Evolutionary conservation across 37 sponge, comb jelly and placozoan genomes (phyloP), one percentile per base, ranked within the genome.

Genomic region (Hexactinellida sp.): DNA sequence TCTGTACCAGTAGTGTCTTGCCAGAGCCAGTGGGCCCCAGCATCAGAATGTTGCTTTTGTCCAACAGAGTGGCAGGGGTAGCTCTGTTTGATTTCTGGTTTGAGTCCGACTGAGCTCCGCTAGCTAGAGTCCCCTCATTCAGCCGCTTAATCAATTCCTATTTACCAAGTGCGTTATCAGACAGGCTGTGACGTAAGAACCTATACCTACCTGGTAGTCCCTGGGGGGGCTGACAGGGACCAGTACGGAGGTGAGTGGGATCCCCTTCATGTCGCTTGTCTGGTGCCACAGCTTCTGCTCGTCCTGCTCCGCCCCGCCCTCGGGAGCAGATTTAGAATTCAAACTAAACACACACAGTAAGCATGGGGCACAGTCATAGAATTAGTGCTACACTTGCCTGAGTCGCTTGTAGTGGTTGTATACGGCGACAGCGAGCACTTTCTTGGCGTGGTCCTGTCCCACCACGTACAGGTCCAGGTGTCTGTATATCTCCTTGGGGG

Each of bases 331-430:
- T 16, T 47, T 47, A 19, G 52, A 9, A 47, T 47, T 47, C 16
- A 47, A 47, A 47, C 52, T 47, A 47, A 9, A 47, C 52, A 47
- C 9, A n/a, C n/a, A n/a, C n/a, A n/a, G n/a, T n/a, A n/a, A n/a
- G n/a, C n/a, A n/a, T n/a, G n/a, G n/a, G n/a, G n/a, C n/a, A n/a
- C n/a, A 47, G 52, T 19, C 16, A 47, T 47, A 47, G 9, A 47
- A 47, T 47, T 47, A 47, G 16, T 47, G 52, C 13, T 9, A 47
- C 13, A 19, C 13, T 7, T 63, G 13, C 76, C 76, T 63, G 25
- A 98, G 88, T 0, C 99, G 52, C 90, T 99, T 99, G 93, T 96
- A 99, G 84, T 99, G 99, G 85, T 99, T 99, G 87, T 99, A 99
- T 39, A 95, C 94, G 23, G 97, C 94, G 34, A 99, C 99, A 37